Evolutionary conservation across 2,888 invertebrate genomes (phyloP), one percentile per base, ranked within the genome.

Genomic region (Frankliniella intonsa): DNA sequence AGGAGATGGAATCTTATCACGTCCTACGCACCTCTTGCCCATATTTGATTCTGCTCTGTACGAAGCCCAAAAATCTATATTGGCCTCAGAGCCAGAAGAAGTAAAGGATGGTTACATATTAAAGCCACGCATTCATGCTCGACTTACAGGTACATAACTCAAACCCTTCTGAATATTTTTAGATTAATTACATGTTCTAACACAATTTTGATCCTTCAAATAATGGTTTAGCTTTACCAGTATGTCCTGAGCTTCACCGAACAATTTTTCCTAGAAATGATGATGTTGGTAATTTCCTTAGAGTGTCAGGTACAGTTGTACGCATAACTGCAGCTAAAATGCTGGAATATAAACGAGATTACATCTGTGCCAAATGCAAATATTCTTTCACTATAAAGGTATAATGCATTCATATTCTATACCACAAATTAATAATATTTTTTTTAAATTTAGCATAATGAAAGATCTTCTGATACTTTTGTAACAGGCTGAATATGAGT

Each of bases 301-400:
- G 93, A 87, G 89, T 96, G 50, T 92, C 93, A 86, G 96, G 96
- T 5, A 95, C 95, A 81, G 93, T 95, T 65, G 93, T 95, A 49
- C 88, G 95, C 86, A 93, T 93, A 80, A 93, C 94, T 0, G 91
- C 92, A 84, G 90, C 93, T 11, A 94, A 93, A 87, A 91, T 96
- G 89, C 87, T 96, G 82, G 95, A 95, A 88, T 92, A 92, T 86
- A 91, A 92, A 86, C 91, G 93, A 85, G 91, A 92, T 81, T 95
- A 93, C 88, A 89, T 91, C 19, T 97, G 97, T 87, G 88, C 90
- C 51, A 95, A 94, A 88, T 97, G 97, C 87, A 92, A 93, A 87
- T 90, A 91, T 87, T 88, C 91, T 80, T 91, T 92, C 85, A 87
- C 88, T 80, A 88, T 93, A 9, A 90, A 93, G 88, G 95, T 90